phyloP scores from a whole-genome alignment of 1,140 invertebrate genomes.

The Medauroidea extradentata region DNA sequence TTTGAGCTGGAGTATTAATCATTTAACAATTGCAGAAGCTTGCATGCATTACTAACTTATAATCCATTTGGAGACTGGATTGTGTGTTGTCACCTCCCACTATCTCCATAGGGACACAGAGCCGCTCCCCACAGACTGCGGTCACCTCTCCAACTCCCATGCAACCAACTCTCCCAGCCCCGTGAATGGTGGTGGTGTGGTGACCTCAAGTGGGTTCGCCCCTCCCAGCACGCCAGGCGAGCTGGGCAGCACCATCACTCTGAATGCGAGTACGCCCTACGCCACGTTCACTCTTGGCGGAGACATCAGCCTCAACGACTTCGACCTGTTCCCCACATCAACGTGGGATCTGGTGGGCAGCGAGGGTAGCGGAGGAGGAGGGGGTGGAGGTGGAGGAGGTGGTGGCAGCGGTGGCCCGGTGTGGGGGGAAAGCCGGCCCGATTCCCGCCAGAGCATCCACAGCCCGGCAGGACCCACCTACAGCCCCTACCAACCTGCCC shows the following conservation, averaged over 20 bases:
- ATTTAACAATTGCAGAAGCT: no score
- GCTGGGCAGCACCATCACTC: slow-evolving; percentile 30
- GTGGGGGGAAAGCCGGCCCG: slow-evolving; percentile 44
- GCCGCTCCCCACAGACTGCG: slow-evolving; percentile 38
- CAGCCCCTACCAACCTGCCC: slow-evolving; percentile 43
- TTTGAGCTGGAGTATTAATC: no score
- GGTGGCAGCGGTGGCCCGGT: no score
- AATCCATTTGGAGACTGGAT: background rate
- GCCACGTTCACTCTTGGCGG: slow-evolving; percentile 39
- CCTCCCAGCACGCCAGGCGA: slow-evolving; percentile 35
- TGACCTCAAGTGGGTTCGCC: background rate
- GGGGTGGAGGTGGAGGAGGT: slow-evolving; percentile 30
- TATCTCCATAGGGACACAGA: slow-evolving; percentile 46
- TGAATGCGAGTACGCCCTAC: slow-evolving; percentile 28
- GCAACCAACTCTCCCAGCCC: slow-evolving; percentile 10
- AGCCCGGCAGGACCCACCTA: slow-evolving; percentile 47
- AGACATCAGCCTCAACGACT: slow-evolving; percentile 37
- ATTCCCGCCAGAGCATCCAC: slow-evolving; percentile 54
- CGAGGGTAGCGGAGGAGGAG: slow-evolving; percentile 17
- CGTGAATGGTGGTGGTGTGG: background rate
- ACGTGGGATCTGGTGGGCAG: slow-evolving; percentile 49
- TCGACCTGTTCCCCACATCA: slow-evolving; percentile 53
- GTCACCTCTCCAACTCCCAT: slow-evolving; percentile 12
- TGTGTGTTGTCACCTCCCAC: slow-evolving; percentile 20
- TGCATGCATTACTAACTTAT: background rate